Evolutionary conservation across 2,797 vertebrate genomes (phyloP), one percentile per base, ranked within the genome.

Genomic region (Sebastes paucispinis): DNA sequence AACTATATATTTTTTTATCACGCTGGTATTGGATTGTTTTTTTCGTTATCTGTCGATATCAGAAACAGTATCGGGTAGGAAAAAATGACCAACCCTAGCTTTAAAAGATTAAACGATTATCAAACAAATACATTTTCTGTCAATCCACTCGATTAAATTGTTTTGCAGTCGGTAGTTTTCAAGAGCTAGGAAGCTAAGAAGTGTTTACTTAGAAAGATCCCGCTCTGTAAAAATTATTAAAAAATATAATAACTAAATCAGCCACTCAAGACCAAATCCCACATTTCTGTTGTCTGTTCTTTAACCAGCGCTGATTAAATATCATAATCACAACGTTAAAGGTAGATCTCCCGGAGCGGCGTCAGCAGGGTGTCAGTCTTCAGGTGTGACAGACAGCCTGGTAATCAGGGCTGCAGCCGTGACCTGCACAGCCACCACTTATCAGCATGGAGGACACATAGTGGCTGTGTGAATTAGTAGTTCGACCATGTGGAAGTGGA

Each of bases 401-500:
- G 75, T 87, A 81, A 90, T 87, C 86, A 55, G 71, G 0, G 78
- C 12, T 58, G 73, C 70, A 85, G 81, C 85, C 60, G 13, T 81
- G 89, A 91, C 89, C 89, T 69, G 86, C 91, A 65, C 63, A 77
- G 80, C 73, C 80, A 13, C 10, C 29, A 57, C 22, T 22, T 31
- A 85, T 90, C 83, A 68, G 85, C 85, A 89, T 83, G 85, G 88
- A 79, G 36, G 84, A 83, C 82, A 86, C 86, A 85, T n/a, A 74
- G 86, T 57, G 75, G 78, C 78, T 18, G 76, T 85, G 88, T 80
- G 83, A 90, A 91, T 93, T 92, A 91, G 91, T 83, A 92, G 88
- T 90, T 93, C 16, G 34, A 71, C 91, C 88, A 76, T 91, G 89
- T 92, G 91, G 75, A 92, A 82, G 91, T 90, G 88, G 73, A 90